Percentiles rank a stretch among this genome's conserved stretches.
These are phyloP conservation scores for Microchrysa polita DNA, from an alignment of 2,888 invertebrate genomes.

Conservation along the genomic window DNA sequence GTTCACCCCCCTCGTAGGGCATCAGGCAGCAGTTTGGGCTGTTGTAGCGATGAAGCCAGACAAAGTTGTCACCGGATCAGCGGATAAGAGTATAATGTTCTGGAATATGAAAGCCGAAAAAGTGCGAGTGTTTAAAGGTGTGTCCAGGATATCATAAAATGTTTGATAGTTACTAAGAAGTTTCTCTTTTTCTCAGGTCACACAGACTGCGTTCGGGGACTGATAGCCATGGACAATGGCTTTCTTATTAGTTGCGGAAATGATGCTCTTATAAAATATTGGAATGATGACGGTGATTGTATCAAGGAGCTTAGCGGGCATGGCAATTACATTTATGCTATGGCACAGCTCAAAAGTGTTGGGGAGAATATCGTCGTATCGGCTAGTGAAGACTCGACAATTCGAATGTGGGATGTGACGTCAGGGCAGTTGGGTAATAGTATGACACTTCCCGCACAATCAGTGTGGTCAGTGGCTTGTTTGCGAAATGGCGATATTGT, in stretches of 20 bases:
- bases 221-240: constrained; percentile 75
- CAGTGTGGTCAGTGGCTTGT: constrained; percentile 87
- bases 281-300: constrained; percentile 84
- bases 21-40: constrained; percentile 90
- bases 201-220: constrained; percentile 88
- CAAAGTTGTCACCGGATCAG: constrained; percentile 81
- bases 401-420: constrained; percentile 77
- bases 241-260: constrained; percentile 92
- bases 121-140: constrained; percentile 73
- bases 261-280: constrained; percentile 86
- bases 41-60: constrained; percentile 67
- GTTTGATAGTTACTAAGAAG: constrained; percentile 52
- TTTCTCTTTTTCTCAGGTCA: constrained; percentile 73
- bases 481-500: constrained; percentile 90
- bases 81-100: constrained; percentile 88
- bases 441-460: constrained; percentile 77
- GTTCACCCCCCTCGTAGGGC: constrained; percentile 72
- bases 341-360: constrained; percentile 68
- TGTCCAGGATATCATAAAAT: background rate
- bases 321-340: constrained; percentile 85
- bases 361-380: constrained; percentile 76
- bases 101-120: constrained; percentile 80
- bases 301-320: constrained; percentile 82
- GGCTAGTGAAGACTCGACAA: constrained; percentile 87
- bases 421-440: constrained; percentile 57